phyloP scores from a whole-genome alignment of 2,888 invertebrate species.

The Orchesellides sinensis region DNA sequence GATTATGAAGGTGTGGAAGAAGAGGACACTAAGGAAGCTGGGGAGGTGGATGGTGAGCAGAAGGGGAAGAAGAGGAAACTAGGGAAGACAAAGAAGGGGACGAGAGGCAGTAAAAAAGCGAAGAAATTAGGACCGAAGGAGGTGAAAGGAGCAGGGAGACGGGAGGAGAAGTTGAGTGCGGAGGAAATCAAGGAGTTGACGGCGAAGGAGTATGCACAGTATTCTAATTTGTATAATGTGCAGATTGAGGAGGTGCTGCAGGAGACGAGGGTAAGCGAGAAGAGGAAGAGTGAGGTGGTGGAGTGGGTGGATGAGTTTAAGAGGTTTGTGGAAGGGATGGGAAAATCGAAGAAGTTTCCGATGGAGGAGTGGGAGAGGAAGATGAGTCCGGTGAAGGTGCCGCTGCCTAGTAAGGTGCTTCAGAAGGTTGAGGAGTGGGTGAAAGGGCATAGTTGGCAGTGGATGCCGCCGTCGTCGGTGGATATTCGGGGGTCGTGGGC shows the following conservation, averaged over 20 bases:
- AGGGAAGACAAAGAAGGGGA: neutral
- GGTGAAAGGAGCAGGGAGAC: constrained; percentile 25
- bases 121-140: constrained; percentile 43
- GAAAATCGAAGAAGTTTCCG: constrained; percentile 20
- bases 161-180: constrained; percentile 29
- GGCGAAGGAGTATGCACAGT: constrained; percentile 59
- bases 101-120: constrained; percentile 24
- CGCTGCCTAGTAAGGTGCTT: constrained; percentile 55
- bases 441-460: constrained; percentile 38
- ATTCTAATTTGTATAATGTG: constrained; percentile 68
- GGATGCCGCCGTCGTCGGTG: constrained; percentile 63
- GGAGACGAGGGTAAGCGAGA: constrained; percentile 57
- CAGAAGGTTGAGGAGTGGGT: neutral
- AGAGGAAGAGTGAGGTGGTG: constrained; percentile 31
- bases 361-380: constrained; percentile 23
- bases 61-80: constrained; percentile 42
- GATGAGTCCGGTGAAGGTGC: constrained; percentile 50
- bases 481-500: constrained; percentile 68
- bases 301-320: constrained; percentile 65
- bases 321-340: constrained; percentile 9
- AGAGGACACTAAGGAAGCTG: constrained; percentile 1
- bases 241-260: constrained; percentile 70
- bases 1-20: constrained; percentile 12
- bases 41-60: constrained; percentile 1
- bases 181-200: constrained; percentile 60